A percentile compares a stretch with the other conserved stretches of the same genome.
Evolutionary conservation across 2,888 invertebrate genomes (phyloP).

Genomic region (Agriotes lineatus): DNA sequence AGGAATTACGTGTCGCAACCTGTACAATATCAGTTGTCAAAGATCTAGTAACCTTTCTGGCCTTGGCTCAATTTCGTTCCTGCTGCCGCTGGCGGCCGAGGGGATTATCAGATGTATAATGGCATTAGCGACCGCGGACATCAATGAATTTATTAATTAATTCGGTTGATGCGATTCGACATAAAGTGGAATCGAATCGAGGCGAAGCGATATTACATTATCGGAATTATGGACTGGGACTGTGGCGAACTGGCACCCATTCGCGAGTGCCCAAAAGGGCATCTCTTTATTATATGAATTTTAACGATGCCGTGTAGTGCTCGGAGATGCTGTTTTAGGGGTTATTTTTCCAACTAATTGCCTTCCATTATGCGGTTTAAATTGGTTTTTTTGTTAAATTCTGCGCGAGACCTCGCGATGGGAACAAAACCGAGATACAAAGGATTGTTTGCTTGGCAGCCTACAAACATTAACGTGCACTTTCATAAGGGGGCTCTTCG

Average conservation of each 20-base stretch:
- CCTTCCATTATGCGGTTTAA: slow-evolving; percentile 20
- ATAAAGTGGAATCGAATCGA: background rate
- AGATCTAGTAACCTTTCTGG: no score
- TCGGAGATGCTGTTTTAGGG: slow-evolving; percentile 17
- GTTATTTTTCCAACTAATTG: slow-evolving; percentile 24
- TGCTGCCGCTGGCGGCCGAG: no score
- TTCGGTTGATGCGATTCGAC: background rate
- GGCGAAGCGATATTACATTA: background rate
- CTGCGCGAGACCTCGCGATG: background rate
- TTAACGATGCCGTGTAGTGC: background rate
- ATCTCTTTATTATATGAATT: slow-evolving; percentile 16
- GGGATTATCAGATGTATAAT: background rate
- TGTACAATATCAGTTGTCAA: no score
- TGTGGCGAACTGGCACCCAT: no score
- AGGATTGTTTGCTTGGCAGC: slow-evolving; percentile 14
- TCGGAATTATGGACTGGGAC: no score
- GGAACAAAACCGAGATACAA: slow-evolving; percentile 15
- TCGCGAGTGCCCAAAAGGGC: background rate
- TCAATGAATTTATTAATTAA: slow-evolving; percentile 15
- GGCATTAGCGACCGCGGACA: background rate
- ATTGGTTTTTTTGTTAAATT: slow-evolving; percentile 15
- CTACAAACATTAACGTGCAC: background rate
- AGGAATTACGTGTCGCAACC: no score
- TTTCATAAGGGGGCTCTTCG: background rate
- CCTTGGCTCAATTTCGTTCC: no score